Base-by-base conservation (phyloP, 2,797 vertebrate genomes). In the Sebastes kiyomatsui region DNA sequence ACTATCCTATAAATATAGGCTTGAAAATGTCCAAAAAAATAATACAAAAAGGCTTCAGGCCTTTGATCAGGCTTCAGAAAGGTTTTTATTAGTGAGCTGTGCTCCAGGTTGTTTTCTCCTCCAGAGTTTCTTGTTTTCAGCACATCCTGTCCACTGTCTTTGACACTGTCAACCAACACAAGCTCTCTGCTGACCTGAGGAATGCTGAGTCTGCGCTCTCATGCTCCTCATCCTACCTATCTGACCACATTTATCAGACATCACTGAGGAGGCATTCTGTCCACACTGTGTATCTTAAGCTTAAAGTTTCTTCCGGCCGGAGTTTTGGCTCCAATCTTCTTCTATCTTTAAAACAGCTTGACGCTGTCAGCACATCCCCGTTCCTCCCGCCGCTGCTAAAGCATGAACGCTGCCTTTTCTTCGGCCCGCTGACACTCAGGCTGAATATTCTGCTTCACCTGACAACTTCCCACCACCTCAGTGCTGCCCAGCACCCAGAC, bases 381-480 rank as follows among this genome's bases (percentile, higher is more conserved):
- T 30, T 77, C 80, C 70, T 75, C 52, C 69, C 61, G 58, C 49
- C 69, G 10, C 66, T 32, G 59, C 71, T 69, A 52, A 56, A 74
- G 46, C 65, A 66, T 69, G 72, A 73, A 56, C 28, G 42, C 67
- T 77, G 42, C 27, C 42, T 83, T 86, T 85, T 76, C 70, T 72
- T 80, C 74, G 76, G 58, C 69, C 75, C 74, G 76, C 61, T 28
- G 78, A 88, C 76, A 77, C 68, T n/a, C 42, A 42, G 56, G 16
- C 64, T 58, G 56, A 67, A 72, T 46, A 77, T 80, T 76, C 77
- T 60, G 33, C 38, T 75, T 76, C 54, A 82, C 75, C 78, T 79
- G 79, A 84, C 75, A 83, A 42, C 78, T 86, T 72, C 38, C 46
- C 46, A 49, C 18, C 46, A 32, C 60, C 61, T 83, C 62, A 35